Conservation (phyloP, 2,797 vertebrate genomes). For the Phylloscopus collybita region DNA sequence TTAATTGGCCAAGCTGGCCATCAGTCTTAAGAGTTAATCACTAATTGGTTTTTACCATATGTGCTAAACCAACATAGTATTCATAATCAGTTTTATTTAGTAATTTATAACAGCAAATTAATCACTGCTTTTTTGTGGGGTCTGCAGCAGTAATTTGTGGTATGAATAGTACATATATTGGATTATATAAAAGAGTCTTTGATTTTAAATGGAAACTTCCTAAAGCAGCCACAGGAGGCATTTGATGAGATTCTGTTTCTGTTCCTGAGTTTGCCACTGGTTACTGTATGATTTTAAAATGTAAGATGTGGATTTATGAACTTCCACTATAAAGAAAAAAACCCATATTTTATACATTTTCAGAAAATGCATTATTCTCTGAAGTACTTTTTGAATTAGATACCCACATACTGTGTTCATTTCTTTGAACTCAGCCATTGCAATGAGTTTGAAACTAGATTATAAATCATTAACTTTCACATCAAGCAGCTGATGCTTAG, state of each 20-base stretch:
- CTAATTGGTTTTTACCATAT: too few species aligned
- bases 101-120: not conserved
- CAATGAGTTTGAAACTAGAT: constrained; percentile 58
- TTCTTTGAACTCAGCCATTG: constrained; percentile 55
- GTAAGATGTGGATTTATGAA: not conserved
- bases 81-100: not conserved
- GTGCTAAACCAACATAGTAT: not conserved
- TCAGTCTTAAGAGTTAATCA: too few species aligned
- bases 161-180: not conserved
- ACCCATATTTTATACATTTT: not conserved
- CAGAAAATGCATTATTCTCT: constrained; percentile 20
- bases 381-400: constrained; percentile 33
- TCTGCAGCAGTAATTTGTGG: not conserved
- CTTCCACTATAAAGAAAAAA: not conserved
- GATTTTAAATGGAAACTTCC: not conserved
- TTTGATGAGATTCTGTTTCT: not conserved
- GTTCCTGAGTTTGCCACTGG: not conserved
- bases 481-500: constrained; percentile 32
- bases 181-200: not conserved
- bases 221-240: not conserved
- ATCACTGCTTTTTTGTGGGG: too few species aligned
- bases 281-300: not conserved
- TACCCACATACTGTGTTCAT: constrained; percentile 29
- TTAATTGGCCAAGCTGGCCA: too few species aligned
- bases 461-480: constrained; percentile 66